Conservation (phyloP, 2,888 invertebrate species). For the Carcina quercana region DNA sequence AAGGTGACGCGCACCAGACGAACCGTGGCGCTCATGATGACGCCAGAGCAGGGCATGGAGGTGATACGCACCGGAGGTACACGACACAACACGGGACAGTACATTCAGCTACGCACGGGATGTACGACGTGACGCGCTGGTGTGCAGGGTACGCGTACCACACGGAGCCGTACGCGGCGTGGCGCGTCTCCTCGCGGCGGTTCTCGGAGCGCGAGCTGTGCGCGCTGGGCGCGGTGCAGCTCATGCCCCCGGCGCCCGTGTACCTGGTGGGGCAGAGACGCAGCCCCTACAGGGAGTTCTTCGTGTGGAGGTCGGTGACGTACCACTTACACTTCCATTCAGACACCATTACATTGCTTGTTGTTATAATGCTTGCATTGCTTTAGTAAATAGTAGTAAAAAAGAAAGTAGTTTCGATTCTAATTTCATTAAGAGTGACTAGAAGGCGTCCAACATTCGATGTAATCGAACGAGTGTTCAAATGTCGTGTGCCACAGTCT, state of each 20-base stretch:
- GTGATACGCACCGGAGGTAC: conserved; percentile 48
- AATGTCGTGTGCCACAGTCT: conserved; percentile 33
- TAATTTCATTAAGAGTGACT: no score
- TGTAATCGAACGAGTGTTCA: no score
- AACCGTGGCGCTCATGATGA: conserved; percentile 32
- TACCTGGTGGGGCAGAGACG: conserved; percentile 54
- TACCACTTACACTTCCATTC: no score
- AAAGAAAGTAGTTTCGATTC: no score
- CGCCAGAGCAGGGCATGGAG: conserved; percentile 36
- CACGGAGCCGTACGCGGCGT: conserved; percentile 64
- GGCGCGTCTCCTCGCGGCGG: conserved; percentile 49
- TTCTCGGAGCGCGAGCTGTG: conserved; percentile 63
- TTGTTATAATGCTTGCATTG: no score
- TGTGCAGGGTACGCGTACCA: conserved; percentile 63
- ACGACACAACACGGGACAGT: no score
- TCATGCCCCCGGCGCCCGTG: conserved; percentile 47
- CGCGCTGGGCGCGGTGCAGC: conserved; percentile 52
- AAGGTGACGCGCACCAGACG: conserved; percentile 44
- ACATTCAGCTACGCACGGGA: no score
- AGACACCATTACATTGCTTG: no score
- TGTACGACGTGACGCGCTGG: no score
- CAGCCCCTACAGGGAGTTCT: conserved; percentile 57
- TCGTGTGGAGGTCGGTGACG: conserved; percentile 57
- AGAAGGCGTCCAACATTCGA: no score
- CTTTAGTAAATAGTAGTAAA: no score